Evolutionary conservation across 2,888 invertebrate genomes (phyloP).

Genomic region (Brachylomia viminalis): DNA sequence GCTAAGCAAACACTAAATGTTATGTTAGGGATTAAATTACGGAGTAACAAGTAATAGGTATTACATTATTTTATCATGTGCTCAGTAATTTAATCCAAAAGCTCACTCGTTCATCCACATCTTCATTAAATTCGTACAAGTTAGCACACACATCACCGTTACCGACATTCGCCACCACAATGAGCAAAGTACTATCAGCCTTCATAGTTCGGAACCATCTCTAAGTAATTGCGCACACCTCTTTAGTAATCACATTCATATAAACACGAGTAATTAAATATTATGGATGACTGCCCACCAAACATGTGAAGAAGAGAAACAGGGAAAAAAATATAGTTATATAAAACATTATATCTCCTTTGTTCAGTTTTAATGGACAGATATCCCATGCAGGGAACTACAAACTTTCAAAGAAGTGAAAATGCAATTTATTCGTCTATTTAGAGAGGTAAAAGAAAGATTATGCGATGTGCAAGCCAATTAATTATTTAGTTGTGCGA

Average conservation of each 20-base stretch:
- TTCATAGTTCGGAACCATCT: slow-evolving; percentile 67
- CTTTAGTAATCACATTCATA: slow-evolving; percentile 31
- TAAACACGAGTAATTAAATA: slow-evolving; percentile 22
- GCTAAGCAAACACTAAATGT: slow-evolving; percentile 39
- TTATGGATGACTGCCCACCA: slow-evolving; percentile 15
- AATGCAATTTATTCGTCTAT: slow-evolving; percentile 40
- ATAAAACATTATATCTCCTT: neutral
- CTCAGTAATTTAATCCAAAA: slow-evolving; percentile 45
- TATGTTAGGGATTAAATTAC: slow-evolving; percentile 46
- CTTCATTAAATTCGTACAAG: slow-evolving; percentile 60
- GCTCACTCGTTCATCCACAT: slow-evolving; percentile 18
- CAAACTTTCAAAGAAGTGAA: slow-evolving; percentile 32
- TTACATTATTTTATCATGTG: slow-evolving; percentile 24
- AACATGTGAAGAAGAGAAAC: neutral
- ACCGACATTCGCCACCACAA: slow-evolving; percentile 49
- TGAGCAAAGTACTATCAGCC: slow-evolving; percentile 80
- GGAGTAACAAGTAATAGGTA: slow-evolving; percentile 40
- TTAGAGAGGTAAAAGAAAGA: slow-evolving; percentile 22
- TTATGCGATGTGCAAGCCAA: slow-evolving; percentile 42
- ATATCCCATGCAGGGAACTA: slow-evolving; percentile 17
- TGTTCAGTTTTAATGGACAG: slow-evolving; percentile 25
- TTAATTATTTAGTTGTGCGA: slow-evolving; percentile 46
- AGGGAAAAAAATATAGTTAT: slow-evolving; percentile 1
- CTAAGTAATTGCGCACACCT: slow-evolving; percentile 23
- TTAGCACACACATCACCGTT: slow-evolving; percentile 41